Conservation (phyloP, 1,140 invertebrate species). For the Zaprionus inermis region DNA sequence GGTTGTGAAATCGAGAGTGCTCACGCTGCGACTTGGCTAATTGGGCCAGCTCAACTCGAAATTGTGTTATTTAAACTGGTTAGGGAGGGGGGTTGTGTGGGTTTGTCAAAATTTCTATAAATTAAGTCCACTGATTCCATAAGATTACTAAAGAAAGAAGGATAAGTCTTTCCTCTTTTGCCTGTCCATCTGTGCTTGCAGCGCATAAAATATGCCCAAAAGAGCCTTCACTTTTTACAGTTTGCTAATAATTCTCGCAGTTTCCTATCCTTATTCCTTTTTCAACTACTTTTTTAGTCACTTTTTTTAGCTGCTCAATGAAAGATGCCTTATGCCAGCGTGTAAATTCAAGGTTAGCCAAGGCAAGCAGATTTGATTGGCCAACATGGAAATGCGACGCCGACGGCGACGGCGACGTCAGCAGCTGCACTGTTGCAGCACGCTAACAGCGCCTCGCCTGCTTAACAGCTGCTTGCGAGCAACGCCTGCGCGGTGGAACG, state of each 20-base stretch:
- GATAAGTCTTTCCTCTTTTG: neutral
- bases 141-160: too few species aligned
- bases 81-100: too few species aligned
- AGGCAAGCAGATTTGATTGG: conserved; percentile 27
- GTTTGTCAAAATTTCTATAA: too few species aligned
- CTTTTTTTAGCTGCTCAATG: neutral
- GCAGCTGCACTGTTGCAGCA: conserved; percentile 3
- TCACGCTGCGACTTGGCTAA: conserved; percentile 20
- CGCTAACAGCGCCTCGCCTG: conserved; percentile 16
- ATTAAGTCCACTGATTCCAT: too few species aligned
- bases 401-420: neutral
- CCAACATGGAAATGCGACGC: conserved; percentile 8
- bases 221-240: conserved; percentile 1
- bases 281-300: neutral
- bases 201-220: neutral
- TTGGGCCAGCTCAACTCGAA: too few species aligned
- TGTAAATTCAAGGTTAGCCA: conserved; percentile 14
- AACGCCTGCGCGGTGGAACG: conserved; percentile 58
- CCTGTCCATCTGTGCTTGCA: neutral
- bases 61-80: too few species aligned
- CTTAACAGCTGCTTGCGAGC: conserved; percentile 40
- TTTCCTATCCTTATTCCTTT: neutral
- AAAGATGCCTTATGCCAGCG: too few species aligned
- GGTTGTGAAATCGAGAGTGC: conserved; percentile 45
- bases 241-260: conserved; percentile 4